These are phyloP conservation scores for Sigmodon hispidus DNA, from an alignment of 2,113 vertebrate genomes.

Conservation along the genomic window DNA sequence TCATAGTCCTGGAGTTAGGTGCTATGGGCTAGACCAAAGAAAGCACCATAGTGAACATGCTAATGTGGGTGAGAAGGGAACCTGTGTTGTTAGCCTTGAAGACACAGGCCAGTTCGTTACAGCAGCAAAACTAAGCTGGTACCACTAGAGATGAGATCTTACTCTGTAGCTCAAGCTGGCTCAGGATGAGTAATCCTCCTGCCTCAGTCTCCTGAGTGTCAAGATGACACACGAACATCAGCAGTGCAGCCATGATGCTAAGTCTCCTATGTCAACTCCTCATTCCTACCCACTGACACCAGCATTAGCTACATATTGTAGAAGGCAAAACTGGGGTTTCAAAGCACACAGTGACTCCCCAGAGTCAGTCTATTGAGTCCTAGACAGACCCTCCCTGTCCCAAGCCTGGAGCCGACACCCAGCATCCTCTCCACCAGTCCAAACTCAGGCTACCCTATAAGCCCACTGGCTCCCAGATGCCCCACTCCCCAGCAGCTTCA, in stretches of 20 bases:
- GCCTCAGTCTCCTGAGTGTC: not conserved
- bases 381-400: not conserved
- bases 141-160: not conserved
- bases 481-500: not conserved
- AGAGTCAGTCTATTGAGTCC: not conserved
- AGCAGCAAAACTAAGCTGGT: not conserved
- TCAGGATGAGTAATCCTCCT: not conserved
- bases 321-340: not conserved
- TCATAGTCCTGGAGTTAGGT: not conserved
- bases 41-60: not conserved
- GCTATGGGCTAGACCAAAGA: too few relatives aligned
- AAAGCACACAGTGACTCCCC: not conserved
- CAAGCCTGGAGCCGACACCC: not conserved
- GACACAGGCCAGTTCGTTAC: not conserved
- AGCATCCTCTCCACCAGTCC: not conserved
- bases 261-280: not conserved
- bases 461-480: not conserved
- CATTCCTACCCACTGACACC: not conserved
- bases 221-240: not conserved
- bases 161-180: too few relatives aligned
- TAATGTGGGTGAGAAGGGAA: not conserved
- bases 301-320: not conserved
- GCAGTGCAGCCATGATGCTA: not conserved
- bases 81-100: not conserved
- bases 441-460: not conserved